Conservation (phyloP, 2,888 invertebrate genomes). For the Autographa pulchrina region DNA sequence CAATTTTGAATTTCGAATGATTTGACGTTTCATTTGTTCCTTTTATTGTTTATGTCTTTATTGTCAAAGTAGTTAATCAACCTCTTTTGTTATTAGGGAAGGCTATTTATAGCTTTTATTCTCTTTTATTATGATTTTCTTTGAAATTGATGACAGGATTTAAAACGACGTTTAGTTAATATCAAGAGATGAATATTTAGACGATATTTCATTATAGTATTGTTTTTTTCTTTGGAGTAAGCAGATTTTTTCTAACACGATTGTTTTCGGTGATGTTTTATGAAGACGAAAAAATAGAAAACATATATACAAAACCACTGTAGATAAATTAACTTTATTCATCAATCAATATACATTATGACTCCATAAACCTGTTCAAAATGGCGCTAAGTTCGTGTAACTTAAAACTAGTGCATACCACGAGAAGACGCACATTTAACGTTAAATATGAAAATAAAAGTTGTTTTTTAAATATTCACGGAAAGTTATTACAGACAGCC, state of each 20-base stretch:
- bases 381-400: not conserved
- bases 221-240: no score
- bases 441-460: conserved; percentile 28
- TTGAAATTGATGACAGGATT: not conserved
- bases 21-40: conserved; percentile 9
- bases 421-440: conserved; percentile 24
- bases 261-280: no score
- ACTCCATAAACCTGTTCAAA: no score
- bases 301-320: no score
- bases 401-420: conserved; percentile 31
- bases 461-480: conserved; percentile 43
- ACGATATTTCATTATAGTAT: no score
- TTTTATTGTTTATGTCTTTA: not conserved
- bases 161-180: no score
- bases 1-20: conserved; percentile 21
- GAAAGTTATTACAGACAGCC: conserved; percentile 38
- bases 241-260: no score
- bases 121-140: not conserved
- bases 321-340: no score
- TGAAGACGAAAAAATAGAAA: no score
- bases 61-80: conserved; percentile 2
- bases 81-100: not conserved
- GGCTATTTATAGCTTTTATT: not conserved
- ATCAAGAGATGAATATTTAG: no score
- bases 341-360: no score